Evolutionary conservation across 2,888 invertebrate species (phyloP), one percentile per base, ranked within the genome.

Genomic region (Erebia ligea): DNA sequence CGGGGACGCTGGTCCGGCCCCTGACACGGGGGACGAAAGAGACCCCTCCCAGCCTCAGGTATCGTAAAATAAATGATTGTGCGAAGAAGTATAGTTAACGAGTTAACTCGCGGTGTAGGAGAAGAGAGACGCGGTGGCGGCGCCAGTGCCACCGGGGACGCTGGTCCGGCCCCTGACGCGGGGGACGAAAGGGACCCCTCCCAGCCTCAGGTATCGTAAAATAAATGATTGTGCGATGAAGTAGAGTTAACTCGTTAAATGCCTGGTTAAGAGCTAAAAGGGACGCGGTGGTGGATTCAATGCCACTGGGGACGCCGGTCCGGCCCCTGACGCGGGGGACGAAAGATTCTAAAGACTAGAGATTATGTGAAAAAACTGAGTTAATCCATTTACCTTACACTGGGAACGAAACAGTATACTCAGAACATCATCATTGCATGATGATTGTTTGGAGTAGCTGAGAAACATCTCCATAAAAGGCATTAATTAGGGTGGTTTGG

Each of bases 21-120:
- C 75, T 40, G 82, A 77, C 57, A 79, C 85, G 86, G 86, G 86
- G 86, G 88, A 85, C 80, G 83, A 82, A 19, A 72, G 80, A 70
- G 84, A 83, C 59, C 86, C 88, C 34, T 34, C 34, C 4, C 87
- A 87, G 54, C 80, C 81, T 0, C 84, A 83, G 81, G 86, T 85
- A 66, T 13, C 2, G 5, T 17, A 25, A 9, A 19, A 45, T 59
- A 42, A 45, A 34, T n/a, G 10, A 34, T 45, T 21, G 17, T 21
- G 97, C 71, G 95, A 96, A 73, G 98, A 99, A 81, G 95, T 96
- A 1, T 96, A 97, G 68, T 77, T 92, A 52, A 69, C 81, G 0
- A 82, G 87, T 1, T 93, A 80, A 83, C 87, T 0, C 81, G 93
- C 61, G 91, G 93, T 54, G 94, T 93, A 73, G 94, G 93, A 0